Evolutionary conservation across 2,888 invertebrate genomes (phyloP).

Genomic region (Eilema depressum): DNA sequence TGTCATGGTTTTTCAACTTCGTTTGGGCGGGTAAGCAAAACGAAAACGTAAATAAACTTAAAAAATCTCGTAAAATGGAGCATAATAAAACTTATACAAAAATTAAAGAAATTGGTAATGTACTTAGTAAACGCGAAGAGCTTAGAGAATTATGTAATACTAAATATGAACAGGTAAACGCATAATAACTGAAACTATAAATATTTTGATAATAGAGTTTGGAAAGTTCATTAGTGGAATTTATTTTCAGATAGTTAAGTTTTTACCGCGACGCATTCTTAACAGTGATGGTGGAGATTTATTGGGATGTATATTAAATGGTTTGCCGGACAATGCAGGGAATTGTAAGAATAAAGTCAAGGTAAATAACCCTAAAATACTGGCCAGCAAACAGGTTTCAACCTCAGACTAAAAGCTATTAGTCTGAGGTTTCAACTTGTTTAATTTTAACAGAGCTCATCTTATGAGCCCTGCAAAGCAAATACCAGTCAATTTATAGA

Average conservation of each 20-base stretch:
- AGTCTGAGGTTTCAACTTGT: slow-evolving; percentile 20
- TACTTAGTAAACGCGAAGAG: slow-evolving; percentile 68
- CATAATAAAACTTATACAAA: slow-evolving; percentile 58
- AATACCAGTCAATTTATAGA: not conserved
- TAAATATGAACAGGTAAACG: slow-evolving; percentile 66
- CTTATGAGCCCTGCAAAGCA: not conserved
- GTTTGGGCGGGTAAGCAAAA: slow-evolving; percentile 36
- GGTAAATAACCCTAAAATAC: slow-evolving; percentile 54
- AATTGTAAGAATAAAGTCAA: slow-evolving; percentile 64
- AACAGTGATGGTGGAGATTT: slow-evolving; percentile 73
- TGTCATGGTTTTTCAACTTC: not conserved
- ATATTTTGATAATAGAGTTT: slow-evolving; percentile 3
- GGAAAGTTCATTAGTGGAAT: slow-evolving; percentile 2
- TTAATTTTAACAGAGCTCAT: not conserved
- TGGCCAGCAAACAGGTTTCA: slow-evolving; percentile 7
- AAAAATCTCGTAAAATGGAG: slow-evolving; percentile 55
- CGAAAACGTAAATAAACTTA: slow-evolving; percentile 18
- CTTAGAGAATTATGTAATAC: slow-evolving; percentile 68
- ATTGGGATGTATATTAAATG: slow-evolving; percentile 73
- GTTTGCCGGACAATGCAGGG: slow-evolving; percentile 62
- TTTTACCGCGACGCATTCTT: slow-evolving; percentile 67
- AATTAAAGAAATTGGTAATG: slow-evolving; percentile 71
- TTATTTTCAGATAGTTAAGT: slow-evolving; percentile 67
- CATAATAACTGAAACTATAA: not conserved
- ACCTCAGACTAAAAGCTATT: no score